Percentiles rank a stretch among this genome's conserved stretches.
phyloP scores from a whole-genome alignment of 2,888 invertebrate species.

The Cephus rjabovi region DNA sequence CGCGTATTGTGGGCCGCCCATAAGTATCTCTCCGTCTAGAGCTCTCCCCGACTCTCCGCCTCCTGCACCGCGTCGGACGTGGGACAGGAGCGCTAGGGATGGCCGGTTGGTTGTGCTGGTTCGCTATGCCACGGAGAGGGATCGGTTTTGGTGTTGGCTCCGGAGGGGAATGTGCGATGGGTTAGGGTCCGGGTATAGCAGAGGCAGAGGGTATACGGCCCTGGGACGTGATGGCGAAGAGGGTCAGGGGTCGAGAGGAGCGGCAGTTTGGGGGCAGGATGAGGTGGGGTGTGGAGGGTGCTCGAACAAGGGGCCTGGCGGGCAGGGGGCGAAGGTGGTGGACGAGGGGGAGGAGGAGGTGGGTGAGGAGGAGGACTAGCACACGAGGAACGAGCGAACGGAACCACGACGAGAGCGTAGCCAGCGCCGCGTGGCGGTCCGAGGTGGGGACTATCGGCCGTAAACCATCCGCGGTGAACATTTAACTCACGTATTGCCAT shows the following conservation, averaged over 20 bases:
- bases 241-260: constrained; percentile 25
- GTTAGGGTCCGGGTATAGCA: constrained; percentile 26
- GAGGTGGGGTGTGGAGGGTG: constrained; percentile 30
- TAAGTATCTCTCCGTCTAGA: constrained; percentile 18
- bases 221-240: constrained; percentile 13
- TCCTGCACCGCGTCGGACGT: constrained; percentile 50
- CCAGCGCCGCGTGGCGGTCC: constrained; percentile 69
- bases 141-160: constrained; percentile 35
- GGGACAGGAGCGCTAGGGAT: neutral
- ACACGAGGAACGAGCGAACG: constrained; percentile 40
- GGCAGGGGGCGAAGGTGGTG: constrained; percentile 5
- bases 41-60: constrained; percentile 28
- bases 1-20: neutral
- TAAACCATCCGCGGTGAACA: constrained; percentile 68
- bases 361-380: constrained; percentile 29
- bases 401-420: constrained; percentile 31
- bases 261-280: constrained; percentile 24
- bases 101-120: neutral
- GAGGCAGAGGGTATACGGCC: neutral
- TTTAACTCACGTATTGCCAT: constrained; percentile 68
- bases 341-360: constrained; percentile 11
- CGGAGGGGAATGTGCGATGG: constrained; percentile 37
- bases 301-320: constrained; percentile 16
- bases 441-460: constrained; percentile 74
- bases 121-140: constrained; percentile 15